These are phyloP conservation scores for Anas platyrhynchos DNA, from an alignment of 2,113 vertebrate genomes.

Conservation along the genomic window DNA sequence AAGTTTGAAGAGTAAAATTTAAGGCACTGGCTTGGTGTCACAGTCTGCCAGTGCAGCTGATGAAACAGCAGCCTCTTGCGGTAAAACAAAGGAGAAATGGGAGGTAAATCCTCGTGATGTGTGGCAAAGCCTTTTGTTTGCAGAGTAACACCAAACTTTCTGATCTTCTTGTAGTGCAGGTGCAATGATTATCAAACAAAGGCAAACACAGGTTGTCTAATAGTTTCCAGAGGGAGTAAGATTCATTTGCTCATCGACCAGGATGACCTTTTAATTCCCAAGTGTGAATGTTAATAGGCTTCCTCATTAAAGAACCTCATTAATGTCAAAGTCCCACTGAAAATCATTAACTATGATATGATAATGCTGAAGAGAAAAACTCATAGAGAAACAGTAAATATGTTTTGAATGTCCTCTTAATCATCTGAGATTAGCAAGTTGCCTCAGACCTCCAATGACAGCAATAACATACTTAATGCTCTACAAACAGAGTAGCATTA, in stretches of 20 bases:
- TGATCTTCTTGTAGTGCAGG: not conserved
- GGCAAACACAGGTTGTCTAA: not conserved
- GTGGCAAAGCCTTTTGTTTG: not conserved
- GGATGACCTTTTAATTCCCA: constrained; percentile 24
- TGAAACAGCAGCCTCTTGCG: not conserved
- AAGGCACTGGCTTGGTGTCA: not conserved
- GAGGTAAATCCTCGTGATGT: not conserved
- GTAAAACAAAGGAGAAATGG: not conserved
- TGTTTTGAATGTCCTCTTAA: not conserved
- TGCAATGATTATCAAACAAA: not conserved
- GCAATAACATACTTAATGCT: not conserved
- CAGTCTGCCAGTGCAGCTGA: not conserved
- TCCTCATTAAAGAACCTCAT: constrained; percentile 32
- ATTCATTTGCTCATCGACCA: not conserved
- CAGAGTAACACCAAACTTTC: not conserved
- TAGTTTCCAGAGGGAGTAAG: not conserved
- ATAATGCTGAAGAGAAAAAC: not conserved
- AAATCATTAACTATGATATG: constrained; percentile 1
- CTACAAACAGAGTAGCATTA: not conserved
- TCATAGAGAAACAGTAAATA: not conserved
- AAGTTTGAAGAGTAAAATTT: not conserved
- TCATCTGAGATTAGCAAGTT: not conserved
- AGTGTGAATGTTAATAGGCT: not conserved
- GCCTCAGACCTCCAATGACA: not conserved
- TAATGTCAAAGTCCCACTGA: constrained; percentile 34